These are phyloP conservation scores for Hemithea aestivaria DNA, from an alignment of 2,888 invertebrate genomes.

Conservation along the genomic window DNA sequence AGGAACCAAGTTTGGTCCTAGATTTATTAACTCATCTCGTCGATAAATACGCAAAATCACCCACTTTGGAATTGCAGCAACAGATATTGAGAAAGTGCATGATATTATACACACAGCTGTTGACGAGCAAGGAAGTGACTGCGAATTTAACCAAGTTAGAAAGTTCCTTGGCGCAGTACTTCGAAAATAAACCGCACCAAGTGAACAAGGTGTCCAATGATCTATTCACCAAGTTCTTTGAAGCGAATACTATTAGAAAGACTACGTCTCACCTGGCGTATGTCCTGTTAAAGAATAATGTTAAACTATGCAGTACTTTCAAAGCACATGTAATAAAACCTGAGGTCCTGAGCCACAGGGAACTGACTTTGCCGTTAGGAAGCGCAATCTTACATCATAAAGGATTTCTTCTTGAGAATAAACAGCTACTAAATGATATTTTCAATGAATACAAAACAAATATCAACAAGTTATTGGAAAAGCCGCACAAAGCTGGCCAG, in stretches of 20 bases:
- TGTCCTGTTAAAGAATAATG: conserved; percentile 77
- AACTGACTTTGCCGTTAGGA: conserved; percentile 81
- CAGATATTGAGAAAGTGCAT: conserved; percentile 56
- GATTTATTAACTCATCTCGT: conserved; percentile 70
- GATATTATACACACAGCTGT: conserved; percentile 64
- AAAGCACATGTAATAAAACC: conserved; percentile 62
- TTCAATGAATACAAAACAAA: conserved; percentile 81
- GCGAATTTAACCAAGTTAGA: conserved; percentile 77
- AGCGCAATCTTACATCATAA: conserved; percentile 65
- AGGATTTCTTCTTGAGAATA: conserved; percentile 55
- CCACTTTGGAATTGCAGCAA: conserved; percentile 46
- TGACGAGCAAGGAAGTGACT: conserved; percentile 55
- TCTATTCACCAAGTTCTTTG: conserved; percentile 75
- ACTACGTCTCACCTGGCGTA: conserved; percentile 78
- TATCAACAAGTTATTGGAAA: conserved; percentile 81
- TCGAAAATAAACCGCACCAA: conserved; percentile 81
- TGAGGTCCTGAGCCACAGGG: conserved; percentile 77
- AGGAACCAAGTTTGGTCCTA: conserved; percentile 70
- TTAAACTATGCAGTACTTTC: conserved; percentile 64
- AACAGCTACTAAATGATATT: conserved; percentile 70
- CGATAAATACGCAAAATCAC: conserved; percentile 61
- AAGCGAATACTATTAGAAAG: conserved; percentile 73
- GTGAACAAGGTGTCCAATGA: conserved; percentile 69
- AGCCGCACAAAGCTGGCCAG: conserved; percentile 84
- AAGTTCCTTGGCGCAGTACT: conserved; percentile 73